Base-by-base conservation (phyloP, 2,888 invertebrate genomes). In the Scaptomyza flava region DNA sequence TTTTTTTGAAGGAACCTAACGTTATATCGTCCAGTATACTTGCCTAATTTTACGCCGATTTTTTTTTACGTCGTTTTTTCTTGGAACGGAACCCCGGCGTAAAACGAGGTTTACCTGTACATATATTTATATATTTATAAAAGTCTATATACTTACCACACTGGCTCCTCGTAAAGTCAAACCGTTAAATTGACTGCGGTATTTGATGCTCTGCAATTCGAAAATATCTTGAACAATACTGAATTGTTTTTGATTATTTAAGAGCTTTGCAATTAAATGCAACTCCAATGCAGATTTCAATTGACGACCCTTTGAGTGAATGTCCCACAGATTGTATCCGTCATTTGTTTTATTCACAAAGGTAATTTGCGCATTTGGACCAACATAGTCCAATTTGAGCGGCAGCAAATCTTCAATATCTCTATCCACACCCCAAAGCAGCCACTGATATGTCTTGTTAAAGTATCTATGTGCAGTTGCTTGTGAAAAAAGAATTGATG, bases 401-500 rank as follows among this genome's bases (percentile, higher is more conserved):
- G 83, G 78, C 14, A 82, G 43, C 36, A 91, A 46, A 1, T 66
- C 41, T 0, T 76, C 31, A 6, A 87, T 48, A 2, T 75, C 76
- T 12, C 6, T 17, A 12, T 78, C 78, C 1, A 72, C 47, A 52
- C 90, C 89, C 79, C 88, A 81, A 12, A 91, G 61, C 11, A 91
- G 42, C 91, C 91, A 91, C 38, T 89, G 89, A 66, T 90, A 91
- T 1, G 91, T 90, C 68, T 89, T 91, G 53, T 91, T 91, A 34
- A 90, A 91, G 66, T 82, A 90, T 34, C 68, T 72, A 17, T 68
- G 30, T 1, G 58, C 48, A 12, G 90, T 89, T 3, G 86, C 86
- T 62, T 79, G 61, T 3, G 41, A 45, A 1, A 91, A 68, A 0
- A 89, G 51, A 0, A 23, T 27, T 12, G 41, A 7, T 4, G 82